Percentiles rank a stretch among this genome's conserved stretches.
Evolutionary conservation across 2,888 invertebrate genomes (phyloP).

Genomic region (Clitarchus hookeri): DNA sequence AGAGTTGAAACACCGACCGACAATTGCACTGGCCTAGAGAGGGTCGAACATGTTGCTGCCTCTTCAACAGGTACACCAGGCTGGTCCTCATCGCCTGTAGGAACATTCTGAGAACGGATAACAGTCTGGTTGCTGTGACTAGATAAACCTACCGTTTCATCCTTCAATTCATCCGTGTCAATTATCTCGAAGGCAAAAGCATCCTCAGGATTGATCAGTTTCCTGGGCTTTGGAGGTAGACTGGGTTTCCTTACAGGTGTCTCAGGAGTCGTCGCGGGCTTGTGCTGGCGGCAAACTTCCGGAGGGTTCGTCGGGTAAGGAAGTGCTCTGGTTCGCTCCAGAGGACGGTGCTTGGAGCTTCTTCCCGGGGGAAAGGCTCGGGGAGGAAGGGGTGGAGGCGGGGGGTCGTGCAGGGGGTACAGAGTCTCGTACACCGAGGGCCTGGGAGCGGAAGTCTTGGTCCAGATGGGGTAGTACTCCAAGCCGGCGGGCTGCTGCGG

Average conservation of each 20-base stretch:
- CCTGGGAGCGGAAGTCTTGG: conserved; percentile 53
- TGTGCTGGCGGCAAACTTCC: conserved; percentile 68
- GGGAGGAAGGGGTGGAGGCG: conserved; percentile 73
- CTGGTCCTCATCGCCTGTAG: neutral
- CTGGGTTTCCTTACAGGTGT: conserved; percentile 39
- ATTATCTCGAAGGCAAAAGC: conserved; percentile 83
- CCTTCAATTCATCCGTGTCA: conserved; percentile 71
- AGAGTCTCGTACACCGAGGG: conserved; percentile 47
- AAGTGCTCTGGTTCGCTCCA: conserved; percentile 69
- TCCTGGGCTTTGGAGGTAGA: conserved; percentile 48
- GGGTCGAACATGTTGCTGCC: neutral
- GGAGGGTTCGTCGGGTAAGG: conserved; percentile 60
- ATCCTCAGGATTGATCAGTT: conserved; percentile 65
- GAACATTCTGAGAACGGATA: neutral
- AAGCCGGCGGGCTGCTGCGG: conserved; percentile 58
- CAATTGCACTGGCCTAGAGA: conserved; percentile 28
- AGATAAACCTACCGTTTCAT: conserved; percentile 22
- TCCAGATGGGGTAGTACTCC: conserved; percentile 74
- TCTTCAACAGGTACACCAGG: neutral
- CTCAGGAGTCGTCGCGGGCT: conserved; percentile 56
- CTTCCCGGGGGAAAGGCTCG: conserved; percentile 53
- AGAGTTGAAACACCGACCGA: conserved; percentile 22
- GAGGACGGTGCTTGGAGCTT: conserved; percentile 66
- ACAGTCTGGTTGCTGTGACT: conserved; percentile 26
- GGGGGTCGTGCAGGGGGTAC: conserved; percentile 46